phyloP scores from a whole-genome alignment of 1,140 invertebrate genomes.

The Berghia stephanieae region DNA sequence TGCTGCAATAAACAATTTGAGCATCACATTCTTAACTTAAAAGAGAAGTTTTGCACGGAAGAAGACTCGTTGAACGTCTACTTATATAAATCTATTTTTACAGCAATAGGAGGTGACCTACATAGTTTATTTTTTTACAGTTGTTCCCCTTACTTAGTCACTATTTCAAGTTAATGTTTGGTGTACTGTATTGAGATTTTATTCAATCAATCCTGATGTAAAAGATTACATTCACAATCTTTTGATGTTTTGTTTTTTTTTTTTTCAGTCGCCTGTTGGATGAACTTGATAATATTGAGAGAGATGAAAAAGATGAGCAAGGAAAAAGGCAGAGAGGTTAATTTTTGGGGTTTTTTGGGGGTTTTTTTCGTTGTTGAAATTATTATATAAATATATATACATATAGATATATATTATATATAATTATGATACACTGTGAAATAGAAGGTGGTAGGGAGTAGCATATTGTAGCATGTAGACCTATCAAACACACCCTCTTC shows the following conservation, averaged over 20 bases:
- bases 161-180: background rate
- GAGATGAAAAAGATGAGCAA: conserved; percentile 28
- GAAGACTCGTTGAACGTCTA: background rate
- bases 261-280: conserved; percentile 52
- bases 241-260: background rate
- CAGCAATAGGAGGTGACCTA: no score
- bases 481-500: no score
- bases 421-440: background rate
- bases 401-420: background rate
- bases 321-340: conserved; percentile 44
- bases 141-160: background rate
- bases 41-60: no score
- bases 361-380: background rate
- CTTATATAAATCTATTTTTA: background rate
- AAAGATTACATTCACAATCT: background rate
- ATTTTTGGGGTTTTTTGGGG: background rate
- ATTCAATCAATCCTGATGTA: background rate
- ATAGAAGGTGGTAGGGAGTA: background rate
- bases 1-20: no score
- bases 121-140: background rate
- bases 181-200: background rate
- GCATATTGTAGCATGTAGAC: no score
- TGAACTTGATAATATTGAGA: conserved; percentile 48
- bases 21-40: no score
- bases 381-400: background rate